A percentile compares a stretch with the other conserved stretches of the same genome.
Evolutionary conservation across 2,888 invertebrate genomes (phyloP).

Genomic region (Scaptomyza reducta): DNA sequence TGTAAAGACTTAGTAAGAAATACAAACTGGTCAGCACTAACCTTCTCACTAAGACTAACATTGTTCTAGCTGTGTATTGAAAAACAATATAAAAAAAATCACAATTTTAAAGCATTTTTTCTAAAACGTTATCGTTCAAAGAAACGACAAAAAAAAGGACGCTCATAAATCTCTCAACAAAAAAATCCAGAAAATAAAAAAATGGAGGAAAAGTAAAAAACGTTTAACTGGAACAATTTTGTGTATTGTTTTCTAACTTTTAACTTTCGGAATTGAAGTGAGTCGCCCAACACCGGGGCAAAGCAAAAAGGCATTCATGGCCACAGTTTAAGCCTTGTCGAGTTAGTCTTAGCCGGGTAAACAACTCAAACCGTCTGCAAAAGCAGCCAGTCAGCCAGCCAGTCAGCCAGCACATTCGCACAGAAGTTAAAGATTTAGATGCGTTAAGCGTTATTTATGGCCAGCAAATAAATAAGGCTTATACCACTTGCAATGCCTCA

Average conservation of each 20-base stretch:
- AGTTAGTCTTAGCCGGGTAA: constrained; percentile 71
- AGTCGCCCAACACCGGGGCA: constrained; percentile 21
- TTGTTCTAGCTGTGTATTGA: constrained; percentile 8
- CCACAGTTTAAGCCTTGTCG: constrained; percentile 71
- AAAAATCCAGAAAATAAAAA: constrained; percentile 36
- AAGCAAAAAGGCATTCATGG: constrained; percentile 41
- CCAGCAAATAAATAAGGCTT: constrained; percentile 78
- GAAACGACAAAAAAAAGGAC: constrained; percentile 38
- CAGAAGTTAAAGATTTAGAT: constrained; percentile 78
- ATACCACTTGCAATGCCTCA: constrained; percentile 80
- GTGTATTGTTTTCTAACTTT: constrained; percentile 73
- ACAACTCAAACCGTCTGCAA: constrained; percentile 55
- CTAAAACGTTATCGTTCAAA: constrained; percentile 47
- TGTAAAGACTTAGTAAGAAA: neutral
- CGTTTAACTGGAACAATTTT: constrained; percentile 46
- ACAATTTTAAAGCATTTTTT: constrained; percentile 44
- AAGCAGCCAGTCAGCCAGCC: no score
- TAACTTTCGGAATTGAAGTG: constrained; percentile 65
- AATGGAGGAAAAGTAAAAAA: neutral
- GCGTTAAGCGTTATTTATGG: constrained; percentile 80
- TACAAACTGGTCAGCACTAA: neutral
- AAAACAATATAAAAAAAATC: constrained; percentile 26
- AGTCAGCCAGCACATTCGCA: constrained; percentile 62
- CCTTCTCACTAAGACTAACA: neutral
- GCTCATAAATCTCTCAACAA: constrained; percentile 57